Evolutionary conservation across 64 coral and sea anemone species (phyloP).

Genomic region (Stichodactyla helianthus): DNA sequence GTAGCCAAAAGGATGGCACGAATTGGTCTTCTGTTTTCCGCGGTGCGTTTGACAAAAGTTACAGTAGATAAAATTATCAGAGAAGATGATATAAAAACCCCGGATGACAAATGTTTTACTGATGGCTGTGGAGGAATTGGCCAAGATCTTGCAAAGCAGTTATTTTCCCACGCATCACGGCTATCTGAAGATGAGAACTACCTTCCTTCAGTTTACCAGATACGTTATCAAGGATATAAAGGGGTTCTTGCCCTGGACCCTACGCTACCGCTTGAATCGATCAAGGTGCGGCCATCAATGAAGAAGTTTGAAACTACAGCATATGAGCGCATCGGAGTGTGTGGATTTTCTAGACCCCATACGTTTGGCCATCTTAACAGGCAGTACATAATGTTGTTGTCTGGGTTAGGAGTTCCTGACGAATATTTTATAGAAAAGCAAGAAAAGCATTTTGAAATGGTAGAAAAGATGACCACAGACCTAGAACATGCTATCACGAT

Average conservation of each 20-base stretch:
- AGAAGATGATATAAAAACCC: constrained; percentile 51
- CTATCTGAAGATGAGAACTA: not conserved
- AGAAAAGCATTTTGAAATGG: constrained; percentile 61
- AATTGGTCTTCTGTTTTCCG: constrained; percentile 71
- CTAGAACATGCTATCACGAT: constrained; percentile 48
- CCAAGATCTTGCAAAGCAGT: not conserved
- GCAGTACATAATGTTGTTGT: constrained; percentile 89
- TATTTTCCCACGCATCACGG: constrained; percentile 38
- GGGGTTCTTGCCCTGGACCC: constrained; percentile 62
- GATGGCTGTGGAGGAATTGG: constrained; percentile 84
- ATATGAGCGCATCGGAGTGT: constrained; percentile 61
- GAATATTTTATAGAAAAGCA: constrained; percentile 60
- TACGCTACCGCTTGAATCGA: constrained; percentile 32
- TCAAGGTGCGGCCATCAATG: constrained; percentile 81
- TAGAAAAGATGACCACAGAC: constrained; percentile 51
- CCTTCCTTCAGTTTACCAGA: constrained; percentile 76
- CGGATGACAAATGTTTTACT: constrained; percentile 69
- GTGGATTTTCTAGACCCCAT: constrained; percentile 71
- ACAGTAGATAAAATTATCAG: constrained; percentile 33
- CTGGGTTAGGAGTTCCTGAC: constrained; percentile 71
- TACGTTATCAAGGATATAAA: constrained; percentile 80
- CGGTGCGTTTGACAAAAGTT: not conserved
- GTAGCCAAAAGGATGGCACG: constrained; percentile 77
- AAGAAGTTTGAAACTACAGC: constrained; percentile 58
- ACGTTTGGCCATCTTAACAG: constrained; percentile 76